Conservation (phyloP, 2,888 invertebrate genomes). For the Monoplex corrugatus region DNA sequence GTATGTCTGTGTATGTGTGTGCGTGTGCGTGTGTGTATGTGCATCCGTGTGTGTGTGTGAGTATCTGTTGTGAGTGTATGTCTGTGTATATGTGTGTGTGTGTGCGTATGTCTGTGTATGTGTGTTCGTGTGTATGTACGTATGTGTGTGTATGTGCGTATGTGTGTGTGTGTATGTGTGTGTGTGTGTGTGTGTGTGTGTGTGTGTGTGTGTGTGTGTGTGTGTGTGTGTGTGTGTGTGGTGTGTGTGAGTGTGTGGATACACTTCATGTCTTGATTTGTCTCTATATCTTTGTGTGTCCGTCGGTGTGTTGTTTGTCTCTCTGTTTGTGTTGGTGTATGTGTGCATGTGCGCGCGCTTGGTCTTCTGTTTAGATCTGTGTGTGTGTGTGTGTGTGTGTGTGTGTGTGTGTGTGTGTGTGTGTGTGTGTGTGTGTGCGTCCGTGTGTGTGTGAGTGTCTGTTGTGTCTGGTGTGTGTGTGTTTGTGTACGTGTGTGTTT, state of each 20-base stretch:
- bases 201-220: not conserved
- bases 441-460: not conserved
- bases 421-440: constrained; percentile 1
- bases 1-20: not conserved
- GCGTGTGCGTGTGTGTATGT: not conserved
- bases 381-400: constrained; percentile 2
- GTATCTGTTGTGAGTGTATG: too few species aligned
- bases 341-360: constrained; percentile 10
- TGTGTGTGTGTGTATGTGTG: not conserved
- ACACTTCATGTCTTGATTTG: not conserved
- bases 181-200: not conserved
- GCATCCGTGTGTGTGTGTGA: not conserved
- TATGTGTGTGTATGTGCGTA: not conserved
- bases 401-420: constrained; percentile 28
- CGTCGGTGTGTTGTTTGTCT: constrained; percentile 13
- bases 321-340: constrained; percentile 27
- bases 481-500: constrained; percentile 20
- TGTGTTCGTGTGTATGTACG: not conserved
- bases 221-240: constrained; percentile 6
- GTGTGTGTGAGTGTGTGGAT: not conserved
- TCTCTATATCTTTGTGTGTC: constrained; percentile 2
- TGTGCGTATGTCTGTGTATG: not conserved
- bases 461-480: constrained; percentile 13
- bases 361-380: not conserved
- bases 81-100: not conserved